phyloP scores from a whole-genome alignment of 2,888 invertebrate species.

The Dorcus hopei region DNA sequence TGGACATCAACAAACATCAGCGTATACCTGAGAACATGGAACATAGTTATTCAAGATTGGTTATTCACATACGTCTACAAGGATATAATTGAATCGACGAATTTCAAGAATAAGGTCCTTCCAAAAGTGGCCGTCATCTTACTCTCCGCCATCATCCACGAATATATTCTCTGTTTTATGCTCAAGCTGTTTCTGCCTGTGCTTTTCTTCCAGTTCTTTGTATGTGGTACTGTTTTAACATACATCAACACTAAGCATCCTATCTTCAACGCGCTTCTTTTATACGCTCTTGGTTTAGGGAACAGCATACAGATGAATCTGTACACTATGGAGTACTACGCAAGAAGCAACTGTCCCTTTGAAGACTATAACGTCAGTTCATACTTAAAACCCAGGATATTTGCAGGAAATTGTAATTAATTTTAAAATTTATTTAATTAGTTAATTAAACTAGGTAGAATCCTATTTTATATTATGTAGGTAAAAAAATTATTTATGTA shows the following conservation, averaged over 20 bases:
- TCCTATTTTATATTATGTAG: not conserved
- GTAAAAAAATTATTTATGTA: not conserved
- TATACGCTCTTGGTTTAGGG: slow-evolving; percentile 77
- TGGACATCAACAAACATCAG: slow-evolving; percentile 87
- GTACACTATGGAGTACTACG: slow-evolving; percentile 85
- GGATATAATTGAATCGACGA: slow-evolving; percentile 56
- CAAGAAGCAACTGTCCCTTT: slow-evolving; percentile 69
- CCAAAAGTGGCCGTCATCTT: slow-evolving; percentile 68
- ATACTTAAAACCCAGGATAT: slow-evolving; percentile 53
- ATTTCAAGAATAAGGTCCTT: slow-evolving; percentile 48
- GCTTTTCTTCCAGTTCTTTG: slow-evolving; percentile 73
- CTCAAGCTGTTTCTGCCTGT: slow-evolving; percentile 88
- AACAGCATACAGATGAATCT: slow-evolving; percentile 71
- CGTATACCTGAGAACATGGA: slow-evolving; percentile 90
- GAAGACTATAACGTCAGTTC: slow-evolving; percentile 46
- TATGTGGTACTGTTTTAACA: slow-evolving; percentile 60
- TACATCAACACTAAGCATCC: slow-evolving; percentile 52
- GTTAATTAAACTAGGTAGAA: not conserved
- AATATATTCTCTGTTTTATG: slow-evolving; percentile 74
- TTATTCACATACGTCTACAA: slow-evolving; percentile 85
- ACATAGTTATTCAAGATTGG: slow-evolving; percentile 93
- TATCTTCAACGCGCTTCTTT: slow-evolving; percentile 77
- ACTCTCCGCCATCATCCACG: slow-evolving; percentile 84
- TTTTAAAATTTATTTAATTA: not conserved
- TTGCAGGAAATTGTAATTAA: slow-evolving; percentile 38